Base-by-base conservation (phyloP, 2,888 invertebrate species). In the Petrolisthes manimaculis region DNA sequence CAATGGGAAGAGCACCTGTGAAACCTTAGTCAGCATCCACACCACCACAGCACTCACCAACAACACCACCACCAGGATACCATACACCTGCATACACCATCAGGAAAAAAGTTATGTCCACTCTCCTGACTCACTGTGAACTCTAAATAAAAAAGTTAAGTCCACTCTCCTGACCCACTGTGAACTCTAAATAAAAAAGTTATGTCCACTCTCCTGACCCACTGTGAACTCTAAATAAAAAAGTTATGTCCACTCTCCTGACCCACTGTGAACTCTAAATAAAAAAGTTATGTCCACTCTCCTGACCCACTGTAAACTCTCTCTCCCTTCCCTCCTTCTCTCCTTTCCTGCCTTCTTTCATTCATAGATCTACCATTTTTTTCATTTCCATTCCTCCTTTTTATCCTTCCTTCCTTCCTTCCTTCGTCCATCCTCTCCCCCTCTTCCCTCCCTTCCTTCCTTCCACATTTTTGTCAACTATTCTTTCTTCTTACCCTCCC, bases 1-100 rank as follows among this genome's bases (percentile, higher is more conserved):
- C 12, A 18, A 55, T 14, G 6, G 37, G 8, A 77, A 78, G 37
- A 77, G 54, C 5, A 71, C 8, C 71, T 4, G 6, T 12, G n/a
- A 67, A 9, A 67, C 69, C 51, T 61, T 18, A 18, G 53, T 67
- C 5, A 85, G 51, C 1, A 14, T 14, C 55, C 56, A 79, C 18
- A 85, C 24, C 5, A 79, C 69, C 18, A 85, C 4, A 14, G 51
- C 69, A 14, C 79, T 54, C 61, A 78, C 21, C 5, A 67, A 0
- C 6, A 85, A n/a, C 69, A 69, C 14, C 12, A n/a, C 67, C 9
- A 69, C 3, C 24, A 85, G 51, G 5, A 67, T 21, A n/a, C 37
- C 18, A 24, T 85, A 85, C 24, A 85, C 85, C 85, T 85, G 85
- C 2, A 77, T n/a, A n/a, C n/a, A 37, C 24, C 37, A 37, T 37